Evolutionary conservation across 2,888 invertebrate species (phyloP), one percentile per base, ranked within the genome.

Genomic region (Hedya salicella): DNA sequence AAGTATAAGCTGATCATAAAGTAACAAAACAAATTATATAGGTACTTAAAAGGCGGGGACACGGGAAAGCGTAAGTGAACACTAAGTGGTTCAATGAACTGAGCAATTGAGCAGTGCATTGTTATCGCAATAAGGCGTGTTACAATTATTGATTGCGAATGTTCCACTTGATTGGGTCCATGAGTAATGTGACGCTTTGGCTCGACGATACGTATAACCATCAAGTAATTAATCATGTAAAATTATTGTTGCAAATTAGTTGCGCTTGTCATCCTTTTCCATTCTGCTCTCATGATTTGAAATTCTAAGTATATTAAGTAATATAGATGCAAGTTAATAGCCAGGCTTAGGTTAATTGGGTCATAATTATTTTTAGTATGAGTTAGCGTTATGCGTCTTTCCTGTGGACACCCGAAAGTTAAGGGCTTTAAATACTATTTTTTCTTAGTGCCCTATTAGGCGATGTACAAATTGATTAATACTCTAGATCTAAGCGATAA

Each of bases 21-120:
- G 6, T 9, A 36, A 36, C 36, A 36, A 9, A 11, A 36, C 1
- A 36, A 36, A 36, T 36, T 0, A 36, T 36, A 11, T 36, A 25
- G 9, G 36, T 11, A 8, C 2, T 13, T 36, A 36, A 25, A 4
- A 42, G 16, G 6, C 32, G 32, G 16, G 6, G n/a, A 53, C 19
- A 8, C 19, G 19, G 16, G n/a, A 25, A 8, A 48, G 30, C 16
- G 19, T 8, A 30, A 49, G 21, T 56, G 21, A 48, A 48, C 32
- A 56, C 14, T 30, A 48, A 57, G 21, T 30, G 44, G 65, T 65
- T 65, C 65, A 65, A 53, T 60, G 65, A 53, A 65, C 65, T 60
- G 32, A 0, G 46, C 59, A 65, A 65, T 65, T 65, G 53, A 65
- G 44, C 46, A 32, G 21, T 48, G 65, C 65, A 65, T 52, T 65